Evolutionary conservation across 1,140 invertebrate genomes (phyloP).

Genomic region (Helicoverpa armigera): DNA sequence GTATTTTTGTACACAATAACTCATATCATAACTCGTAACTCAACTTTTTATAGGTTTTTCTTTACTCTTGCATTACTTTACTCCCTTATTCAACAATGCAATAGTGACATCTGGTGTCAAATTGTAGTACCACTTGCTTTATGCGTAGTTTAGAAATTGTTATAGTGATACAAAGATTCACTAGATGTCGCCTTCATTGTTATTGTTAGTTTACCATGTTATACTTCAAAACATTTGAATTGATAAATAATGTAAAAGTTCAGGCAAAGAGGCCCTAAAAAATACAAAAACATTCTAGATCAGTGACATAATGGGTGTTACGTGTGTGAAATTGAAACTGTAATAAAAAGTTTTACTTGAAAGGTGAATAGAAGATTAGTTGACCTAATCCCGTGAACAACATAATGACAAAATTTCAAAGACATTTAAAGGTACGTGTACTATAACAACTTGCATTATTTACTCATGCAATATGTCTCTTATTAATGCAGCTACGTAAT

Average conservation of each 20-base stretch:
- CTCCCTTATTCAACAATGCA: too few relatives aligned
- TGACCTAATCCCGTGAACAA: not conserved
- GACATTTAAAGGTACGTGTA: constrained; percentile 23
- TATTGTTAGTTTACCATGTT: constrained; percentile 14
- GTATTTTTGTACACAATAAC: too few relatives aligned
- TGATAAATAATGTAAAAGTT: constrained; percentile 14
- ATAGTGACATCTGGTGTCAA: not conserved
- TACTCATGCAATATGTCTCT: not conserved
- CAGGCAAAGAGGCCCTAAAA: not conserved
- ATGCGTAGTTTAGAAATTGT: not conserved
- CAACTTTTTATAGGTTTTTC: too few relatives aligned
- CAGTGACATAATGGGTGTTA: not conserved
- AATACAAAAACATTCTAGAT: not conserved
- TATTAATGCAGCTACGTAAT: not conserved
- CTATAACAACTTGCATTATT: not conserved
- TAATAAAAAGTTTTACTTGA: not conserved
- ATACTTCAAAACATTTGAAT: constrained; percentile 22
- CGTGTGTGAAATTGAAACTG: not conserved
- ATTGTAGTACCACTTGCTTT: not conserved
- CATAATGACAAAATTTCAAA: constrained; percentile 21
- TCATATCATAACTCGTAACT: too few relatives aligned
- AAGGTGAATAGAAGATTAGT: not conserved
- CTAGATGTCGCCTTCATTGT: constrained; percentile 35
- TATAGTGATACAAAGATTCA: not conserved
- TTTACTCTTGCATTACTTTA: too few relatives aligned